These are phyloP conservation scores for Pristionchus entomophagus DNA, from an alignment of 2,888 invertebrate genomes.

Conservation along the genomic window DNA sequence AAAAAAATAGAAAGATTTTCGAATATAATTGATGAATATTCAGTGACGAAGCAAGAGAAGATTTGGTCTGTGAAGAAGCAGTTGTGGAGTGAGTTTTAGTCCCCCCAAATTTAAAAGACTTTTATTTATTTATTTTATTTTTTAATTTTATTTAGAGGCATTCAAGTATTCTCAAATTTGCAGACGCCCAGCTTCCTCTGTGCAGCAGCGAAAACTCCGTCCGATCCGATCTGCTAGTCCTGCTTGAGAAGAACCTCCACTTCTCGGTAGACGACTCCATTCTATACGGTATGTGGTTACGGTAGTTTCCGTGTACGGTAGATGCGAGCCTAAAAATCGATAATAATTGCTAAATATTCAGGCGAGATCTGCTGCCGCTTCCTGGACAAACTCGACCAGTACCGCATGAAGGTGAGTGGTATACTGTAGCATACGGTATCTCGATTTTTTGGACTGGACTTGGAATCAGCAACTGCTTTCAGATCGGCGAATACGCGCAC, in stretches of 20 bases:
- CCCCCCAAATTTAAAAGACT: too few relatives aligned
- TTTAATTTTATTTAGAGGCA: background rate
- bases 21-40: background rate
- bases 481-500: conserved; percentile 34
- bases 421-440: background rate
- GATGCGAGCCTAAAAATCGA: background rate
- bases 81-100: conserved; percentile 22
- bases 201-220: conserved; percentile 57
- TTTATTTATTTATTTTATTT: background rate
- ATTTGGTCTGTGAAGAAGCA: conserved; percentile 31
- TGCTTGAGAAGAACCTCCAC: conserved; percentile 57
- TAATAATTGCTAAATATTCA: conserved; percentile 62
- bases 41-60: conserved; percentile 7
- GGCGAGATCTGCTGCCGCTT: conserved; percentile 74
- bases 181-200: conserved; percentile 52
- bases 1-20: background rate
- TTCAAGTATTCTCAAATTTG: too few relatives aligned
- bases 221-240: conserved; percentile 50
- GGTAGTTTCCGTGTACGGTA: background rate
- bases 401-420: conserved; percentile 50
- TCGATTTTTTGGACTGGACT: background rate
- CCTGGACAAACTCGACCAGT: conserved; percentile 70
- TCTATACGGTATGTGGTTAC: conserved; percentile 56
- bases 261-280: conserved; percentile 56
- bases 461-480: background rate